Evolutionary conservation across 1,140 invertebrate species (phyloP), one percentile per base, ranked within the genome.

Genomic region (Penaeus chinensis): DNA sequence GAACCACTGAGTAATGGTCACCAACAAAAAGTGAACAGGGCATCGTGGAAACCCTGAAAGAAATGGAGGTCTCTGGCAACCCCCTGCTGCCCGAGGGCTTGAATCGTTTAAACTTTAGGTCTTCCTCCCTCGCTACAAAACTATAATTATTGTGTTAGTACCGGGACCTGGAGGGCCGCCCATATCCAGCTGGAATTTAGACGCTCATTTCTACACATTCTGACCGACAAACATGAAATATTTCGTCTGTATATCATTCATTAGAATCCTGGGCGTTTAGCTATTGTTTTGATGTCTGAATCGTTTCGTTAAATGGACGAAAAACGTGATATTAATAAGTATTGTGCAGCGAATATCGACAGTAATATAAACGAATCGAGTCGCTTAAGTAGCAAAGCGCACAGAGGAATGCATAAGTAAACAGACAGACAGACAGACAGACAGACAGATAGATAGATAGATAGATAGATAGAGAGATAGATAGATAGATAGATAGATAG

Each of bases 101-200:
- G 85, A 87, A 87, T 82, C 85, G 85, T 87, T 87, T 87, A 87
- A 87, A 82, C 37, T 82, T 76, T 76, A 82, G 85, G 62, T 87
- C 85, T 87, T 87, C 85, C 85, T 87, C 82, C 85, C 69, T 82
- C 79, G 69, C 85, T 87, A 82, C 69, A 81, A 87, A 87, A 87
- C 85, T 82, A 87, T 87, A 87, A 87, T 87, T 87, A 87, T 87
- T 87, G 85, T 87, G 85, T 87, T 87, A 87, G 85, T 87, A 87
- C 85, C 85, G 85, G 63, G 85, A 87, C 85, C 79, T 82, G 42
- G 80, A 82, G 79, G 85, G 85, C 79, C 85, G 85, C 85, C 85
- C 85, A 82, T 82, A 87, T 80, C 85, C 85, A 87, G 42, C 85
- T 87, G 85, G 85, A 87, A 87, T 87, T 87, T 87, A 87, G 79